Base-by-base conservation (phyloP, 1,140 invertebrate species). In the Triops longicaudatus region DNA sequence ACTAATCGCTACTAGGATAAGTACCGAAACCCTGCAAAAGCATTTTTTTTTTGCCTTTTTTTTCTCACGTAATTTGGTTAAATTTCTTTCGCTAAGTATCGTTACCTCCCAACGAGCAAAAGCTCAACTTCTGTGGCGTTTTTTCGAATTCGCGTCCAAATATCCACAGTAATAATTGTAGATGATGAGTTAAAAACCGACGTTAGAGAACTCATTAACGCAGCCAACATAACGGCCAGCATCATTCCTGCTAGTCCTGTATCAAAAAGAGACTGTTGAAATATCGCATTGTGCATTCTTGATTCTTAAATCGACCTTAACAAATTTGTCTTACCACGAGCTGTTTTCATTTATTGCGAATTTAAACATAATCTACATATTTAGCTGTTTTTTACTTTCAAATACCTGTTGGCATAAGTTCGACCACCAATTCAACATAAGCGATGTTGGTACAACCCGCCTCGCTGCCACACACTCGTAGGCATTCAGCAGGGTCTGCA, bases 91-190 rank as follows among this genome's bases (percentile, higher is more conserved):
- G 31, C 7, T 37, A n/a, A n/a, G n/a, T 37, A 7, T 37, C 31
- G 31, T 78, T 81, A 86, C 85, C 86, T 83, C 75, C 86, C 86
- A 50, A 87, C 86, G 76, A 87, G 83, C 80, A 87, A 83, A 3
- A 87, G 82, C 79, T 88, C 86, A 27, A 83, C 81, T 50, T 86
- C 86, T 7, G 83, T 82, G 5, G 87, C 84, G 44, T 84, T 81
- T 71, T 82, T 84, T 14, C 86, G 80, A 26, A 88, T 82, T 37
- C 85, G 78, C 43, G 83, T 82, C 85, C 85, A 88, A 77, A 88
- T 86, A 78, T 88, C 87, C 73, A 88, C 87, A 10, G 87, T 87
- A 80, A 88, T 87, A 74, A 88, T 86, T 3, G 87, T 87, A 44
- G 85, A 86, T 78, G 83, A 84, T 37, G 85, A 86, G 81, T 88